These are phyloP conservation scores for Pterocles gutturalis DNA, from an alignment of 2,113 vertebrate species.

Conservation along the genomic window DNA sequence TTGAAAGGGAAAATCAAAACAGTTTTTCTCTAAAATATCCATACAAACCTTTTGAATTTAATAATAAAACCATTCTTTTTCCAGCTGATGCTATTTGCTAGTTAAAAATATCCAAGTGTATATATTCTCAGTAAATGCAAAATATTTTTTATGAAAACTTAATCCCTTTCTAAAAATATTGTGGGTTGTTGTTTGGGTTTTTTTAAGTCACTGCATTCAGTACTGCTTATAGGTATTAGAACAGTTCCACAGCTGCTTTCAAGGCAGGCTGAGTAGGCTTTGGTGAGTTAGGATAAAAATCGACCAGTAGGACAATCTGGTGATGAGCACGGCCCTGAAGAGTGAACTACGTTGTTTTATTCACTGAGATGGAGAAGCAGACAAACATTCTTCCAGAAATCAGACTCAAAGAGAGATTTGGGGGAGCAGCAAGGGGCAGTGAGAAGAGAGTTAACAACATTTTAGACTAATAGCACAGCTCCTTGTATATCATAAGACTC, in stretches of 20 bases:
- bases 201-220: not conserved
- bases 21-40: not conserved
- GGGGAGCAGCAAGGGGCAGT: rapidly evolving
- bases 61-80: rapidly evolving
- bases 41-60: not conserved
- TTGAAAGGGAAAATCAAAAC: not conserved
- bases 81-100: not conserved
- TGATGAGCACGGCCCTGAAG: not conserved
- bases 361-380: not conserved
- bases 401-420: not conserved
- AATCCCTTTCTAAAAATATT: not conserved
- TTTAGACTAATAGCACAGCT: not conserved
- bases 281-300: not conserved
- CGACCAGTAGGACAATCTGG: not conserved
- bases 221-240: not conserved
- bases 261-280: not conserved
- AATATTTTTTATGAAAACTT: not conserved
- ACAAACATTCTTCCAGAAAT: not conserved
- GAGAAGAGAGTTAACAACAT: not conserved
- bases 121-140: not conserved
- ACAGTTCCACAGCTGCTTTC: not conserved
- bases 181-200: too few species aligned
- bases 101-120: not conserved
- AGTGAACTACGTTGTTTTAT: not conserved
- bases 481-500: not conserved